These are phyloP conservation scores for Amia ocellicauda DNA, from an alignment of 2,113 vertebrate species.

Conservation along the genomic window DNA sequence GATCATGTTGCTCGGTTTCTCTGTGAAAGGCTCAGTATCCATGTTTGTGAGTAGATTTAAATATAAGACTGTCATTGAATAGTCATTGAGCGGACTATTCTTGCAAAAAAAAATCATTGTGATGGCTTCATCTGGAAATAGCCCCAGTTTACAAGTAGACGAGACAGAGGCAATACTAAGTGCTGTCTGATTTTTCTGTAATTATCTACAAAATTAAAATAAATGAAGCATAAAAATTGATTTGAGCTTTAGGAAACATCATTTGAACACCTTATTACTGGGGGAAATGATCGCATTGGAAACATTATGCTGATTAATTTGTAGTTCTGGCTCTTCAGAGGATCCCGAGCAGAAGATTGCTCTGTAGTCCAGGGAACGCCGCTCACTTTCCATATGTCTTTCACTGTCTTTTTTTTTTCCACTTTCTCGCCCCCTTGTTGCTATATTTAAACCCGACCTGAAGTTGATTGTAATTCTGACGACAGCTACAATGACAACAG, in stretches of 20 bases:
- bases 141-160: neutral
- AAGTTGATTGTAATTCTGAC: too few species aligned
- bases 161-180: constrained; percentile 31
- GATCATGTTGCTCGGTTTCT: too few species aligned
- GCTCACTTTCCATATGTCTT: neutral
- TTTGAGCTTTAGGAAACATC: constrained; percentile 46
- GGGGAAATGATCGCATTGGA: constrained; percentile 44
- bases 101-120: constrained; percentile 4
- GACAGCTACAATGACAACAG: too few species aligned
- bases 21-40: constrained; percentile 3
- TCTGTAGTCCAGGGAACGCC: neutral
- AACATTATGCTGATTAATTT: constrained; percentile 35
- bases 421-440: too few species aligned
- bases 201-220: constrained; percentile 64
- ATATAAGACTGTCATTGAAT: constrained; percentile 14
- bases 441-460: too few species aligned
- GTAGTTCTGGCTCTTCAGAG: neutral
- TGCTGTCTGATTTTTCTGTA: constrained; percentile 56
- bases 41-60: constrained; percentile 14
- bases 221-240: constrained; percentile 58
- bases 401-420: neutral
- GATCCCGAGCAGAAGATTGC: neutral
- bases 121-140: constrained; percentile 9
- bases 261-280: constrained; percentile 49
- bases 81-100: constrained; percentile 10